These are phyloP conservation scores for Paraplagusia blochii DNA, from an alignment of 2,113 vertebrate genomes.

Conservation along the genomic window DNA sequence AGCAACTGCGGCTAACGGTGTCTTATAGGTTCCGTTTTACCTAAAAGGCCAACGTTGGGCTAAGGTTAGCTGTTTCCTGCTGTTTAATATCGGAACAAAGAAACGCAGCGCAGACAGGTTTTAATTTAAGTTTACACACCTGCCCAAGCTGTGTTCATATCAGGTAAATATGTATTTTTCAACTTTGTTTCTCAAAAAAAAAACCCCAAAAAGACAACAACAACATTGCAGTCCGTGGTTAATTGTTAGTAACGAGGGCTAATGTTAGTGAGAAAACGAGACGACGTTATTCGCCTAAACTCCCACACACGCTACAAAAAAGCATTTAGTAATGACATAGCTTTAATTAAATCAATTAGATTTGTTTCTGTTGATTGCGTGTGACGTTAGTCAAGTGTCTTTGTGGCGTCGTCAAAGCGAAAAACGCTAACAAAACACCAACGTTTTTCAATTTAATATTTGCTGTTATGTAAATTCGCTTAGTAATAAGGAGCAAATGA, in stretches of 20 bases:
- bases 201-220: too few species aligned
- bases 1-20: background rate
- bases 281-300: background rate
- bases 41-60: conserved; percentile 39
- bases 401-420: too few species aligned
- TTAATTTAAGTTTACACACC: accelerated
- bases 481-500: too few species aligned
- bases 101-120: background rate
- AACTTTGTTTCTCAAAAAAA: too few species aligned
- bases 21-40: conserved; percentile 11
- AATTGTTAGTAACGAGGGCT: conserved; percentile 22
- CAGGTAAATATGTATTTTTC: too few species aligned
- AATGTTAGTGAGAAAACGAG: background rate
- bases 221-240: background rate
- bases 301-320: background rate
- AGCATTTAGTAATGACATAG: too few species aligned
- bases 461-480: too few species aligned
- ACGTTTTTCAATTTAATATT: too few species aligned
- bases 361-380: too few species aligned
- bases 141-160: accelerated
- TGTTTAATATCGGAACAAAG: conserved; percentile 60
- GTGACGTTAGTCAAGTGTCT: too few species aligned
- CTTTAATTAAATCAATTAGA: too few species aligned
- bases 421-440: too few species aligned
- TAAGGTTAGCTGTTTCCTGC: conserved; percentile 32